Evolutionary conservation across 1,140 invertebrate species (phyloP).

Genomic region (Ostrea edulis): DNA sequence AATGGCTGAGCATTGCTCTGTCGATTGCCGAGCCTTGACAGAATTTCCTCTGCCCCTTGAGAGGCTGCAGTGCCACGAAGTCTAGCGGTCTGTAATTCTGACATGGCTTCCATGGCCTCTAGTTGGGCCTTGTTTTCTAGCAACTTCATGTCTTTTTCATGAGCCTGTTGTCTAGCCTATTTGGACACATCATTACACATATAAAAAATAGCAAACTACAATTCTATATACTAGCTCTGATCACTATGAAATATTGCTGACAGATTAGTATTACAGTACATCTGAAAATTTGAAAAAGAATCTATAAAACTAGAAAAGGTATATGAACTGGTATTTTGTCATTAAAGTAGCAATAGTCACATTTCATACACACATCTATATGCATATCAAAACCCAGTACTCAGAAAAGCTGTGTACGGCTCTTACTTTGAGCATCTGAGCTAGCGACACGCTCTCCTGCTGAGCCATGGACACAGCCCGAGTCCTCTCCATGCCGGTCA

Average conservation of each 20-base stretch:
- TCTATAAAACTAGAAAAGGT: neutral
- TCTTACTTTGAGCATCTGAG: constrained; percentile 78
- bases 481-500: constrained; percentile 76
- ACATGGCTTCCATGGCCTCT: constrained; percentile 65
- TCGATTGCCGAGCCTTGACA: constrained; percentile 58
- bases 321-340: neutral
- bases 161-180: constrained; percentile 74
- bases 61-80: constrained; percentile 61
- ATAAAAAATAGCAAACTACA: neutral
- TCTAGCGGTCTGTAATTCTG: constrained; percentile 64
- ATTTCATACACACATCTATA: neutral
- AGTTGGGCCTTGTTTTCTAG: constrained; percentile 70
- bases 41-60: constrained; percentile 62
- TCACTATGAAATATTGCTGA: neutral
- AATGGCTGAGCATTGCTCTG: constrained; percentile 47
- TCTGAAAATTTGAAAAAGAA: no score
- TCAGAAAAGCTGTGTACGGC: neutral
- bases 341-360: neutral
- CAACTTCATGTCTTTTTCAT: constrained; percentile 70
- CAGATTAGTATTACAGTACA: neutral
- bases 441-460: constrained; percentile 79
- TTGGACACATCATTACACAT: neutral
- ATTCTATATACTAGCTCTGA: neutral
- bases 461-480: constrained; percentile 77
- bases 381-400: neutral